Evolutionary conservation across 2,113 vertebrate genomes (phyloP).

Genomic region (Hypanus sabinus): DNA sequence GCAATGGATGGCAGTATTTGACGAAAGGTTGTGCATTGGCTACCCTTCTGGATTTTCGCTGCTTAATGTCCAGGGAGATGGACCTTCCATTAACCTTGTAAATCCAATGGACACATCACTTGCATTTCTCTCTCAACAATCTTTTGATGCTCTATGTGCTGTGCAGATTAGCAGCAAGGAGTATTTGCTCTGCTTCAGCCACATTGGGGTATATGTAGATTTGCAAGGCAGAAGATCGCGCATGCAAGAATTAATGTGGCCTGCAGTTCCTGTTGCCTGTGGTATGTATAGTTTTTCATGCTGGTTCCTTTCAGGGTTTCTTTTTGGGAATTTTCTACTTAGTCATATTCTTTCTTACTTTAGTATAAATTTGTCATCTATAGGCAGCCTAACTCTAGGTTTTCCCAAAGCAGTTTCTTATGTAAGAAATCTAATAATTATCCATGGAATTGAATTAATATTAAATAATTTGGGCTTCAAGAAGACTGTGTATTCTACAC

Average conservation of each 20-base stretch:
- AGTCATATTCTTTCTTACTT: background rate
- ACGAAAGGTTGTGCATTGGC: constrained; percentile 84
- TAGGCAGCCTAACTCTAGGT: background rate
- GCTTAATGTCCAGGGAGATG: constrained; percentile 85
- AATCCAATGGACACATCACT: constrained; percentile 81
- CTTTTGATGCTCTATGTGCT: constrained; percentile 86
- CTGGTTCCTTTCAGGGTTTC: background rate
- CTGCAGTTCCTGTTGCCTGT: constrained; percentile 82
- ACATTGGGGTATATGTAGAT: constrained; percentile 90
- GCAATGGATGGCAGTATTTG: constrained; percentile 84
- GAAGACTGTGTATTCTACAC: background rate
- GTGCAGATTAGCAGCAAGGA: constrained; percentile 74
- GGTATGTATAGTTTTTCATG: constrained; percentile 67
- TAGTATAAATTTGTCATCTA: background rate
- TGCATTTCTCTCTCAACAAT: constrained; percentile 81
- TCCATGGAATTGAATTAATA: background rate
- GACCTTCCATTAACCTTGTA: constrained; percentile 82
- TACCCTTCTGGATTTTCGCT: constrained; percentile 90
- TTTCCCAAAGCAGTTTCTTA: too few species aligned
- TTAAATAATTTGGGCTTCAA: background rate
- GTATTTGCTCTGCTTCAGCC: constrained; percentile 94
- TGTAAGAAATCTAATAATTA: background rate
- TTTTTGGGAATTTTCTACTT: background rate
- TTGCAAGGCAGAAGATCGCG: constrained; percentile 81
- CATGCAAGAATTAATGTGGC: constrained; percentile 95